These are phyloP conservation scores for Rhopalosiphum maidis DNA, from an alignment of 1,140 invertebrate genomes.

Conservation along the genomic window DNA sequence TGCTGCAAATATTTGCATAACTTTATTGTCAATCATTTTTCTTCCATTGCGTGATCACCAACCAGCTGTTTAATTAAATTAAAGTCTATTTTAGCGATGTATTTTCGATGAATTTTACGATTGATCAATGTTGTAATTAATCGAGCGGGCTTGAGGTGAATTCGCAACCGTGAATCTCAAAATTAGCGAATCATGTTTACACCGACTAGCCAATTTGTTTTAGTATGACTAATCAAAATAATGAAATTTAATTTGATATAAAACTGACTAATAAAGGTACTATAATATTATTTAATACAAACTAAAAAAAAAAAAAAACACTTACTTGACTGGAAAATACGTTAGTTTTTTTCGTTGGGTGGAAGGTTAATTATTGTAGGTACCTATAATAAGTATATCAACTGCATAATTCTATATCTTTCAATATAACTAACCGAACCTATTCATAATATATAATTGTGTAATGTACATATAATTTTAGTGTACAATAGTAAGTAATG, in stretches of 20 bases:
- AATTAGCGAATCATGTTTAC: not conserved
- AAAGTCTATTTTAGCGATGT: not conserved
- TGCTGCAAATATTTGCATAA: not conserved
- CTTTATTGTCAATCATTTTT: not conserved
- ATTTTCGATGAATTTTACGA: not conserved
- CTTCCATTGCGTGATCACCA: not conserved
- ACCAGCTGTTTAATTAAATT: not conserved
- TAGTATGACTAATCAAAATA: not conserved
- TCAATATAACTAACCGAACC: no score
- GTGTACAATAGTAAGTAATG: no score
- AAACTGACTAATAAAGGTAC: not conserved
- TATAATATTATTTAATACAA: no score
- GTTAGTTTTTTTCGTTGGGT: no score
- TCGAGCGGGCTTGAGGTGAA: not conserved
- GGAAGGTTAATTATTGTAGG: no score
- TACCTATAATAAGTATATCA: no score
- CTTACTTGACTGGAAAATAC: no score
- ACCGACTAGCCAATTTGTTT: not conserved
- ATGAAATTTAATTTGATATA: not conserved
- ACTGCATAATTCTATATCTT: no score
- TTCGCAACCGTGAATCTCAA: not conserved
- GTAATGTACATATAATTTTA: no score
- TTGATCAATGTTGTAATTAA: not conserved
- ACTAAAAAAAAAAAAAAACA: no score
- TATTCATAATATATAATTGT: no score